phyloP scores from a whole-genome alignment of 1,140 invertebrate species.

The Drosophila funebris region DNA sequence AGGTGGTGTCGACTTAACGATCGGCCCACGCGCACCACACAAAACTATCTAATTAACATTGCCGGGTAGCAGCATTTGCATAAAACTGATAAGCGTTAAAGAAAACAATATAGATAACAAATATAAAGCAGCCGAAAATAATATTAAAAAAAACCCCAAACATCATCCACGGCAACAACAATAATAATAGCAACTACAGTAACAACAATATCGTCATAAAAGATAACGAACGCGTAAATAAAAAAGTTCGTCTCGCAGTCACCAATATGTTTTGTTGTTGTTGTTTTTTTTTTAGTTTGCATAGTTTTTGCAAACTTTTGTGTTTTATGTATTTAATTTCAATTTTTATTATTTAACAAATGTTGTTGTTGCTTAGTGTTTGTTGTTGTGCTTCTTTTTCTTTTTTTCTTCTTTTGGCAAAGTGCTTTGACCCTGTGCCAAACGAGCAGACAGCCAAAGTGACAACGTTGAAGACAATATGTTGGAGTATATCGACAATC shows the following conservation, averaged over 20 bases:
- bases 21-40: constrained; percentile 27
- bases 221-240: constrained; percentile 65
- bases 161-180: constrained; percentile 13
- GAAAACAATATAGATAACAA: constrained; percentile 24
- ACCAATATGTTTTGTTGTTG: constrained; percentile 12
- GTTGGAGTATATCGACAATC: constrained; percentile 16
- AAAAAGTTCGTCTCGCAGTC: constrained; percentile 8
- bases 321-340: constrained; percentile 26
- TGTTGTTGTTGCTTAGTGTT: constrained; percentile 6
- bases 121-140: constrained; percentile 5
- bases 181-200: constrained; percentile 2
- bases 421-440: constrained; percentile 79
- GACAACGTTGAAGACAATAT: neutral
- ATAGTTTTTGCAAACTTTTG: constrained; percentile 51
- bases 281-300: constrained; percentile 17
- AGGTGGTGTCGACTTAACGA: constrained; percentile 34
- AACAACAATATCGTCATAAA: constrained; percentile 54
- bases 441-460: constrained; percentile 20
- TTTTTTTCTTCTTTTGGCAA: constrained; percentile 37
- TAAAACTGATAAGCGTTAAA: constrained; percentile 53
- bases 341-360: constrained; percentile 23
- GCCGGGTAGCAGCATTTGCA: constrained; percentile 54
- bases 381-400: too few relatives aligned
- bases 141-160: constrained; percentile 19
- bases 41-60: constrained; percentile 27